Evolutionary conservation across 2,888 invertebrate genomes (phyloP), one percentile per base, ranked within the genome.

Genomic region (Erebia ligea): DNA sequence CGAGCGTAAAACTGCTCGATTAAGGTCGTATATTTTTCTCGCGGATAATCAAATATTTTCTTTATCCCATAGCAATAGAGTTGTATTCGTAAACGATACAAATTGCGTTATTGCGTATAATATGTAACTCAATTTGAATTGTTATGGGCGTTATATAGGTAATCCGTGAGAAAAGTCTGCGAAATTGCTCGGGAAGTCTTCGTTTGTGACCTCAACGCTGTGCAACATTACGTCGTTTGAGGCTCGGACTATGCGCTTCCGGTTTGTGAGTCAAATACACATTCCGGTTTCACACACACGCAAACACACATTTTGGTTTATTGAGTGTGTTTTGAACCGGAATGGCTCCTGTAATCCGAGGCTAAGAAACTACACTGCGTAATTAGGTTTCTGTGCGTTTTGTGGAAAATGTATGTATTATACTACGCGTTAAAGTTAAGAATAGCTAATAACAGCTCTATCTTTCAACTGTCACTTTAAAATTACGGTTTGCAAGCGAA

Each of bases 131-230:
- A 9, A 45, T 45, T 45, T 45, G 42, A 10, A 45, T 45, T 45
- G 34, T 34, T 34, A 34, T 34, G 34, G 34, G 34, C 34, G 34
- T 5, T 34, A 34, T 34, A 1, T 34, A 34, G 34, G 34, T 6
- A 34, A 34, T 34, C 34, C 11, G 11, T 1, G 5, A 42, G 42
- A 42, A 48, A 48, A 48, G 48, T 15, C 13, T 13, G 48, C 50
- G 17, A 54, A 19, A 17, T 2, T 54, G 10, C 9, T 19, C 54
- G 19, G 19, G 54, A 17, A 54, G 54, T 54, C 10, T 54, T 54
- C 54, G 54, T 19, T 54, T 10, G 19, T 54, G 54, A 17, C 19
- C 17, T 54, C 76, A 80, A 82, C 80, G 81, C 83, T 85, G 40
- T 65, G 65, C 54, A 76, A 61, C 84, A 42, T 19, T 19, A 61